Base-by-base conservation (phyloP, 1,140 invertebrate species). In the Heliconius eleuchia region DNA sequence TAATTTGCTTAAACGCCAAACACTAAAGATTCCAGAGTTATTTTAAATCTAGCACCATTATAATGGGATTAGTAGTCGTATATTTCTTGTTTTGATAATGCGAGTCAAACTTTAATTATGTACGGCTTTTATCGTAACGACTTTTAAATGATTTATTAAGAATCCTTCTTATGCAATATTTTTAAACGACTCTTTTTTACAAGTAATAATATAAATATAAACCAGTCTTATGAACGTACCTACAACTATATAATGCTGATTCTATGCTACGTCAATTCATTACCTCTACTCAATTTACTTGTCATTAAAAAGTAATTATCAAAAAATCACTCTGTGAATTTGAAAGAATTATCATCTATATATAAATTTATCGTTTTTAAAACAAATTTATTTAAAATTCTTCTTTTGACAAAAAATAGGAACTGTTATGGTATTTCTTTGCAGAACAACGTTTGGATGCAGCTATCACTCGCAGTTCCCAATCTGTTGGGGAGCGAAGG, bases 401-500 rank as follows among this genome's bases (percentile, higher is more conserved):
- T 57, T 23, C 8, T 57, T 9, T 11, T 23, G 55, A 66, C 5
- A 30, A 30, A 30, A 66, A 66, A 66, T 66, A 18, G 23, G 55
- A 57, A 66, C n/a, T 27, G 1, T 66, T 27, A 23, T 16, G n/a
- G 11, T n/a, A 16, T 66, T 27, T 19, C 18, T 76, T 89, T 87
- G 46, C 83, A 94, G 92, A 94, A 39, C 85, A 88, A 85, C 88
- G 90, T 8, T 66, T 91, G 77, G 92, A 92, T 85, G 91, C 88
- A 5, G 90, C 91, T 1, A 89, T 94, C 73, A 94, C 94, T 1
- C 85, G 93, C 8, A 92, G 92, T 83, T 86, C 89, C 50, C 88
- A 94, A 84, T 92, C 93, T 4, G 90, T 92, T n/a, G 87, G 91
- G 0, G 92, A 94, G 81, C 87, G 92, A 23, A 92, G 88, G 80